A percentile compares a stretch with the other conserved stretches of the same genome.
Evolutionary conservation across 2,113 vertebrate species (phyloP).

Genomic region (Saimiri boliviensis): DNA sequence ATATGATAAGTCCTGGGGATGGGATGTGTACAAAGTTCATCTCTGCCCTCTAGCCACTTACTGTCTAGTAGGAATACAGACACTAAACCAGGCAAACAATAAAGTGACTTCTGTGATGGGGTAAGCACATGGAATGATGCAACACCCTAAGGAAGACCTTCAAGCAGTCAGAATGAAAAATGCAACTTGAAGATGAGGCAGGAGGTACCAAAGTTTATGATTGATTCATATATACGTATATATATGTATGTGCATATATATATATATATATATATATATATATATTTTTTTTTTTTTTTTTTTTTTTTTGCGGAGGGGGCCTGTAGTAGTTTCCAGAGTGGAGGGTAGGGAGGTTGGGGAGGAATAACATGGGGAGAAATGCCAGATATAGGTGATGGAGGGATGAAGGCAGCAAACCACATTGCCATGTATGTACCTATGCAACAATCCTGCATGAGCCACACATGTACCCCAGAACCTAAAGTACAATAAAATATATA

Average conservation of each 20-base stretch:
- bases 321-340: not conserved
- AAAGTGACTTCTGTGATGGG: not conserved
- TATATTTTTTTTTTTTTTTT: not conserved
- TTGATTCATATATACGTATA: not conserved
- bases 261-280: too few species aligned
- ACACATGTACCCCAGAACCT: too few species aligned
- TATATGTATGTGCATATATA: too few species aligned
- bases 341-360: too few species aligned
- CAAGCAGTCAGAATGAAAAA: not conserved
- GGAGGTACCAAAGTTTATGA: not conserved
- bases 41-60: not conserved
- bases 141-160: not conserved
- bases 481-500: too few species aligned
- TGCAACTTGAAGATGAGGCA: not conserved
- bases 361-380: too few species aligned
- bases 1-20: not conserved
- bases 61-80: not conserved
- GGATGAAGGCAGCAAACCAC: too few species aligned
- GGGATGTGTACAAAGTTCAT: not conserved
- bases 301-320: not conserved
- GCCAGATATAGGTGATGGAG: too few species aligned
- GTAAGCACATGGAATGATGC: not conserved
- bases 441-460: too few species aligned
- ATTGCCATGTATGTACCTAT: too few species aligned
- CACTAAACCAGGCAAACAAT: not conserved